phyloP scores from a whole-genome alignment of 2,888 invertebrate genomes.

The Gonocerus acuteangulatus region DNA sequence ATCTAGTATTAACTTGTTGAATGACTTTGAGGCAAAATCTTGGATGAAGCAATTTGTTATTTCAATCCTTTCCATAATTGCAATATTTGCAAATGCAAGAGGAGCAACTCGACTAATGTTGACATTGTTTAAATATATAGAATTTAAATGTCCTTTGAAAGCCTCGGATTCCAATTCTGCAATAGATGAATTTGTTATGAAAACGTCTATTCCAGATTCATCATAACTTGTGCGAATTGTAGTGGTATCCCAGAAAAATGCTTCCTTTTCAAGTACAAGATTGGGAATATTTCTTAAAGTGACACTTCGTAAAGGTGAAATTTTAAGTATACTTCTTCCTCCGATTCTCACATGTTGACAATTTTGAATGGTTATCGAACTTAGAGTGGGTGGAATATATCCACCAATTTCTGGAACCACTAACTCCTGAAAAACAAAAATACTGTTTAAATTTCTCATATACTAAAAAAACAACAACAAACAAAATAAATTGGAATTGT shows the following conservation, averaged over 20 bases:
- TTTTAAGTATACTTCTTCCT: constrained; percentile 52
- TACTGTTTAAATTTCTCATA: too few relatives aligned
- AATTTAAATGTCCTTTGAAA: constrained; percentile 54
- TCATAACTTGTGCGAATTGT: constrained; percentile 36
- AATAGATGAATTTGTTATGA: constrained; percentile 46
- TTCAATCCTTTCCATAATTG: constrained; percentile 52
- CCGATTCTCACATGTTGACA: constrained; percentile 56
- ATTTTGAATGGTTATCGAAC: constrained; percentile 56
- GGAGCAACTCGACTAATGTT: constrained; percentile 56
- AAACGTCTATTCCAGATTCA: constrained; percentile 43
- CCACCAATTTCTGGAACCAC: too few relatives aligned
- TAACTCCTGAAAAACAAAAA: too few relatives aligned
- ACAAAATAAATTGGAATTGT: too few relatives aligned
- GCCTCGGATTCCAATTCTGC: constrained; percentile 49
- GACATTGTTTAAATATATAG: constrained; percentile 57
- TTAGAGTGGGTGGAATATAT: constrained; percentile 47
- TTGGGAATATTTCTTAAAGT: constrained; percentile 56
- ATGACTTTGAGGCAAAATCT: constrained; percentile 60
- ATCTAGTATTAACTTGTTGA: constrained; percentile 67
- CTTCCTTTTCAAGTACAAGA: constrained; percentile 54
- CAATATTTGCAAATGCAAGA: constrained; percentile 67
- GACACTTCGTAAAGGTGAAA: constrained; percentile 56
- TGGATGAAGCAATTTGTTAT: constrained; percentile 55
- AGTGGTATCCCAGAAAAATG: constrained; percentile 51
- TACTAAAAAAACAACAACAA: too few relatives aligned